Evolutionary conservation across 2,888 invertebrate species (phyloP), one percentile per base, ranked within the genome.

Genomic region (Eurois occulta): DNA sequence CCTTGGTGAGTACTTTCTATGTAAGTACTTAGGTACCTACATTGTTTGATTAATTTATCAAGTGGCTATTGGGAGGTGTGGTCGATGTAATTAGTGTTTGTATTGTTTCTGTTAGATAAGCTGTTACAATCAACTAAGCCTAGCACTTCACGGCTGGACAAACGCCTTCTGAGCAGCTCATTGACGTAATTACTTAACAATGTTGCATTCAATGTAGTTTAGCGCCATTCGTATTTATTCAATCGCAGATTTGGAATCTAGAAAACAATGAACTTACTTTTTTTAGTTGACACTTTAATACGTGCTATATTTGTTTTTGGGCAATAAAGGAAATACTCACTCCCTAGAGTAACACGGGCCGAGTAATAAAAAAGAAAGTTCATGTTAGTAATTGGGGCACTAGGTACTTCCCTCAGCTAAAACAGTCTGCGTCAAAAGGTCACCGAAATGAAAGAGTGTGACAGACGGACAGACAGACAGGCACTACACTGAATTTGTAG

Each of bases 391-490:
- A 75, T 78, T 82, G 68, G 78, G 68, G 60, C 72, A 72, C 64
- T 65, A n/a, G n/a, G n/a, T n/a, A 69, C 62, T 52, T 78, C 18
- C 67, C 72, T 41, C 48, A 64, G 72, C 68, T 74, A 60, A 75
- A 75, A 66, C 60, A 55, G 79, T 75, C 52, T 65, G 68, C 60
- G 55, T 70, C 48, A 79, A 79, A 79, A 75, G 69, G 60, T 62
- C 69, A 78, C 72, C 16, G 75, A 75, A 75, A 75, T 68, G 43
- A 72, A 79, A 75, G 60, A 75, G 55, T 71, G 70, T 64, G 75
- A 80, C 75, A 76, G 67, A 66, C 28, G 28, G 62, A 77, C 35
- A 65, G 67, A 72, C 74, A 35, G 69, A 28, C 43, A 78, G 46
- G 28, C 46, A 79, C 65, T 43, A n/a, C 38, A 41, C 32, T 48